Percentiles rank a stretch among this genome's conserved stretches.
phyloP scores from a whole-genome alignment of 2,113 vertebrate genomes.

The Globicephala melas region DNA sequence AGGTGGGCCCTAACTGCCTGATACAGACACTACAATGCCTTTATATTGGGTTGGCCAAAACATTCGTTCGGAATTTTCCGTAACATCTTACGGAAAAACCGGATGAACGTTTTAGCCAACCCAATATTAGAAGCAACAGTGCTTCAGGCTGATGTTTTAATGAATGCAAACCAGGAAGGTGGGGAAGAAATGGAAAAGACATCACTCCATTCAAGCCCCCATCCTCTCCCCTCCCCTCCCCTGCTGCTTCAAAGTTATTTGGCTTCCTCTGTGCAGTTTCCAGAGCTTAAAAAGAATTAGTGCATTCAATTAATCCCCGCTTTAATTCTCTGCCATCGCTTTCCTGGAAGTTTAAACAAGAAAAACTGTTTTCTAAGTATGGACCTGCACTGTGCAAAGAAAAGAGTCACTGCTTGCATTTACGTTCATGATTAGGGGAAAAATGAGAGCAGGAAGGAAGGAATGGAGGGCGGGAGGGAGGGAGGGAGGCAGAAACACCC shows the following conservation, averaged over 20 bases:
- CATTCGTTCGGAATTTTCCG: too few relatives aligned
- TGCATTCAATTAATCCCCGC: not conserved
- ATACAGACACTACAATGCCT: not conserved
- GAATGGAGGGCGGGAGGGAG: not conserved
- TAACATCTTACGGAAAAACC: too few relatives aligned
- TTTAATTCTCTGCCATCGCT: constrained; percentile 33
- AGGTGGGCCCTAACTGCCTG: not conserved
- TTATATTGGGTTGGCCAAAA: too few relatives aligned
- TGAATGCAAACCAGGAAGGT: not conserved
- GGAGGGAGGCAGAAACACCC: not conserved
- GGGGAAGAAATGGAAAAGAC: not conserved
- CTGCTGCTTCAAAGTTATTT: not conserved
- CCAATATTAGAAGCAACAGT: not conserved
- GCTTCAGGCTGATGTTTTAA: not conserved
- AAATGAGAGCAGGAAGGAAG: too few relatives aligned
- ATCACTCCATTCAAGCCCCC: not conserved
- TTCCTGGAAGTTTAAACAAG: constrained; percentile 44
- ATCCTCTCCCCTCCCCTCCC: not conserved
- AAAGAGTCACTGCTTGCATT: constrained; percentile 31
- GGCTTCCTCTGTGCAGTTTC: constrained; percentile 26
- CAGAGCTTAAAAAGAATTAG: not conserved
- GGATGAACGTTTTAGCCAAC: too few relatives aligned
- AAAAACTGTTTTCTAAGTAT: constrained; percentile 18
- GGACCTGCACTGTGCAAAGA: constrained; percentile 2
- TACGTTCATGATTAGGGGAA: not conserved